Conservation (phyloP, 2,797 vertebrate genomes). For the Neosilurus mollespiculum region DNA sequence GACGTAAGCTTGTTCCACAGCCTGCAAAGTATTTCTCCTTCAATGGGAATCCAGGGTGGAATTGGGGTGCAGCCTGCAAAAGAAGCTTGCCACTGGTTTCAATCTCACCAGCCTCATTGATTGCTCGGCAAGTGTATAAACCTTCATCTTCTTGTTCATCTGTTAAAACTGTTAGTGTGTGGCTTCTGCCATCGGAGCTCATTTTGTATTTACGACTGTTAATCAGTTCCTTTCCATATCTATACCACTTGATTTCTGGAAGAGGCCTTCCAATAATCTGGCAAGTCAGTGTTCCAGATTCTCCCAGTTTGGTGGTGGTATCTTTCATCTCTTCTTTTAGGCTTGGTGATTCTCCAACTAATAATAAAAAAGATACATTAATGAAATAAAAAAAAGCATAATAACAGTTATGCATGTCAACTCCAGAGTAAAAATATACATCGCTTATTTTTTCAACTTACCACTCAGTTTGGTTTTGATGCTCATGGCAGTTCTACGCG, state of each 20-base stretch:
- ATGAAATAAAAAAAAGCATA: conserved; percentile 16
- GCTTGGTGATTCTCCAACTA: conserved; percentile 93
- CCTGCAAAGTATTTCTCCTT: conserved; percentile 93
- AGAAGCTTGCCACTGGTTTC: conserved; percentile 94
- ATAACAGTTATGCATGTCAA: background rate
- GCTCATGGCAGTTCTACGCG: conserved; percentile 92
- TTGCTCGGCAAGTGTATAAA: conserved; percentile 90
- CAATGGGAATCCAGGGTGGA: conserved; percentile 93
- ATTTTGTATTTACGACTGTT: conserved; percentile 99
- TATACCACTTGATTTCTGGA: conserved; percentile 98
- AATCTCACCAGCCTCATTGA: conserved; percentile 92
- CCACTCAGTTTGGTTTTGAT: conserved; percentile 98
- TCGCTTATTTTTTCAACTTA: conserved; percentile 67
- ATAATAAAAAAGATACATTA: conserved; percentile 31
- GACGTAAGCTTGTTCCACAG: conserved; percentile 91
- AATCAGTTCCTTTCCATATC: conserved; percentile 92
- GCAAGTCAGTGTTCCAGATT: conserved; percentile 87
- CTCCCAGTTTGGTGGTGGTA: conserved; percentile 88
- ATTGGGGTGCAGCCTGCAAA: conserved; percentile 90
- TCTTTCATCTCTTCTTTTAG: conserved; percentile 88
- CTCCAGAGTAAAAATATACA: conserved; percentile 2
- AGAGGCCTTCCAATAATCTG: conserved; percentile 94
- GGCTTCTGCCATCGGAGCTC: conserved; percentile 96
- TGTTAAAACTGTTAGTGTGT: conserved; percentile 87
- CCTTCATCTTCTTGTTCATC: conserved; percentile 99